Evolutionary conservation across 2,113 vertebrate species (phyloP).

Genomic region (Tyrannus savana): DNA sequence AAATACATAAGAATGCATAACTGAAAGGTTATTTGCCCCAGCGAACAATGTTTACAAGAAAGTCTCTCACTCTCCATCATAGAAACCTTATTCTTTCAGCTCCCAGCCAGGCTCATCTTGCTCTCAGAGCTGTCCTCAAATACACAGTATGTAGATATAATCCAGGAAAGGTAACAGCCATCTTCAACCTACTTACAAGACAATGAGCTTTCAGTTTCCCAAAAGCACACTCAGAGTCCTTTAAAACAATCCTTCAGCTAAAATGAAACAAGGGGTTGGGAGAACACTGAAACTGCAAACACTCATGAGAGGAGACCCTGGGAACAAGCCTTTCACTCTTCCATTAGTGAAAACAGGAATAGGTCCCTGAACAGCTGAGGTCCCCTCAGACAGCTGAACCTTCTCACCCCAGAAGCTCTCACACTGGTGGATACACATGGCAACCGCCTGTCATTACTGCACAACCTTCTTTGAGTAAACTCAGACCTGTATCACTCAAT

Average conservation of each 20-base stretch:
- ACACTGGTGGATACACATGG: not conserved
- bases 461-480: not conserved
- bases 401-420: not conserved
- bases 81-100: not conserved
- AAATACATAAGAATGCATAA: not conserved
- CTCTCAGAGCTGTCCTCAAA: not conserved
- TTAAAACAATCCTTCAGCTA: not conserved
- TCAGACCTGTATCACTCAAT: not conserved
- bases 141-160: not conserved
- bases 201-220: not conserved
- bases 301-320: not conserved
- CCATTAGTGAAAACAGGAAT: not conserved
- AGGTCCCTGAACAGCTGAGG: not conserved
- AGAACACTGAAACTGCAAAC: not conserved
- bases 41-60: not conserved
- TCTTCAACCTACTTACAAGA: not conserved
- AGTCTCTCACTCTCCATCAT: not conserved
- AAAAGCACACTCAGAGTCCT: not conserved
- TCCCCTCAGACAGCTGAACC: not conserved
- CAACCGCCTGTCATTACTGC: not conserved
- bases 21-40: not conserved
- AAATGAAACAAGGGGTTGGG: not conserved
- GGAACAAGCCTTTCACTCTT: not conserved
- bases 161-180: not conserved
- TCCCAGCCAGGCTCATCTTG: not conserved